A percentile compares a stretch with the other conserved stretches of the same genome.
phyloP scores from a whole-genome alignment of 2,888 invertebrate genomes.

The Melipona bicolor region DNA sequence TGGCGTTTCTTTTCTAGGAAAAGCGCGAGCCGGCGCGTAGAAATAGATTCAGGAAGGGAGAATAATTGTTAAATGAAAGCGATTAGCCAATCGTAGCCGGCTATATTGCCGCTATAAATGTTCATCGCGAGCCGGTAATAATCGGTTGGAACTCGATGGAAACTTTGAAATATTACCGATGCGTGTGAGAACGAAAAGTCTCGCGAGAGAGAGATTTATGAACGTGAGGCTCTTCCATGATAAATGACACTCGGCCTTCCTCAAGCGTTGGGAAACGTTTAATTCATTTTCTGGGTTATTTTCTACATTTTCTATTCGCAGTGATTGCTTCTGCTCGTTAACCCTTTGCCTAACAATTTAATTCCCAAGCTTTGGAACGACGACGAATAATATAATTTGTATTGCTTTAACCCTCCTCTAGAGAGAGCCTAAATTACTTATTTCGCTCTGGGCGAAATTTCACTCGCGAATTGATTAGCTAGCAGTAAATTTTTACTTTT shows the following conservation, averaged over 20 bases:
- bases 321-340: background rate
- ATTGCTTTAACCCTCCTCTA: too few relatives aligned
- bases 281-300: background rate
- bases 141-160: background rate
- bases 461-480: too few relatives aligned
- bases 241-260: slow-evolving; percentile 1
- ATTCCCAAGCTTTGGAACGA: too few relatives aligned
- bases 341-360: too few relatives aligned
- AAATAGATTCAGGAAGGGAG: slow-evolving; percentile 28
- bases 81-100: slow-evolving; percentile 26
- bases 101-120: slow-evolving; percentile 10
- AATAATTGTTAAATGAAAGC: slow-evolving; percentile 34
- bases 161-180: slow-evolving; percentile 2
- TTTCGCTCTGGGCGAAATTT: too few relatives aligned
- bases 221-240: background rate
- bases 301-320: background rate
- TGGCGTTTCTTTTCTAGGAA: slow-evolving; percentile 39
- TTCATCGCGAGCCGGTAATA: background rate
- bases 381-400: too few relatives aligned
- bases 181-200: background rate
- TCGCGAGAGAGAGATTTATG: background rate
- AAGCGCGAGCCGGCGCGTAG: slow-evolving; percentile 12
- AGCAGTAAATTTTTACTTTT: too few relatives aligned
- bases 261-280: background rate
- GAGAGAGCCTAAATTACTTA: too few relatives aligned